phyloP scores from a whole-genome alignment of 1,140 invertebrate genomes.

The Drosophila kohkoa region DNA sequence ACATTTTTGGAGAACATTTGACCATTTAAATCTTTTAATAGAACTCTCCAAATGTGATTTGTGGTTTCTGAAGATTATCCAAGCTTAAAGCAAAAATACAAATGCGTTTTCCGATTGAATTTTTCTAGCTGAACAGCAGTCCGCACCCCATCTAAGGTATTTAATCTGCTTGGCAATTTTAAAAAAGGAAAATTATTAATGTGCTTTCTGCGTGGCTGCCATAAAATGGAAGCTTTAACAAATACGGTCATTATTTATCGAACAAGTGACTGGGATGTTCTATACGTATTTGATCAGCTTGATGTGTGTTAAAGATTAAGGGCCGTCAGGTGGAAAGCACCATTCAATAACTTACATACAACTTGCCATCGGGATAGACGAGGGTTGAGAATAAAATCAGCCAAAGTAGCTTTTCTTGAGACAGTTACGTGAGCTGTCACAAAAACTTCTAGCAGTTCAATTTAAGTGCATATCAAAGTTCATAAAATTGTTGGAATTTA shows the following conservation, averaged over 20 bases:
- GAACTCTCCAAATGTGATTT: background rate
- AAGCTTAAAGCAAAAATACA: background rate
- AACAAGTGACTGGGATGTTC: conserved; percentile 7
- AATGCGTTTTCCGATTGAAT: background rate
- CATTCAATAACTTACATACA: conserved; percentile 18
- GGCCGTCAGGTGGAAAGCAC: background rate
- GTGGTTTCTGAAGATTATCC: background rate
- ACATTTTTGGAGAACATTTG: too few relatives aligned
- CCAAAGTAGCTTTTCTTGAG: conserved; percentile 2
- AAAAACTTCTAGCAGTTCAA: conserved; percentile 11
- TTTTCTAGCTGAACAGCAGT: background rate
- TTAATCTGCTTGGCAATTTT: conserved; percentile 16
- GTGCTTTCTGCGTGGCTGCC: conserved; percentile 12
- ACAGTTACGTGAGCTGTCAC: conserved; percentile 42
- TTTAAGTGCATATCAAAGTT: conserved; percentile 23
- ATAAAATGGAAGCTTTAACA: conserved; percentile 9
- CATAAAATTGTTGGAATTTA: conserved; percentile 26
- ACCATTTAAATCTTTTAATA: too few relatives aligned
- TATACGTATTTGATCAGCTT: conserved; percentile 20
- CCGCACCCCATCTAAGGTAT: background rate
- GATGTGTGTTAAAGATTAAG: background rate
- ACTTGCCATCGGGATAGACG: conserved; percentile 25
- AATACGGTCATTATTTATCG: conserved; percentile 31
- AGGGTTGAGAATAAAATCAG: conserved; percentile 29
- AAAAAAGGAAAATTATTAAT: conserved; percentile 29